These are phyloP conservation scores for Dicranocentrus wangi DNA, from an alignment of 2,888 invertebrate genomes.

Conservation along the genomic window DNA sequence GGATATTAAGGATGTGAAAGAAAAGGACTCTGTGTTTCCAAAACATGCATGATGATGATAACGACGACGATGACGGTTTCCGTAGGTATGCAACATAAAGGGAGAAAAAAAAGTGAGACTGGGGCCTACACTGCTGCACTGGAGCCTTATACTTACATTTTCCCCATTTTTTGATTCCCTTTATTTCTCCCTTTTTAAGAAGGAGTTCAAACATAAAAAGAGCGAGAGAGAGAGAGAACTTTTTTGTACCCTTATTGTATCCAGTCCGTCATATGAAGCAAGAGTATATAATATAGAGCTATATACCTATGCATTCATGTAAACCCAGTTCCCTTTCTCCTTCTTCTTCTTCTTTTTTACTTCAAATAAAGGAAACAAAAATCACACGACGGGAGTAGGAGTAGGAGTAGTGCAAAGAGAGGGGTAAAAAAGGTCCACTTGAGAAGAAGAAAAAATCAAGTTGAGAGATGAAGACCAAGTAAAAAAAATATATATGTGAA, in stretches of 20 bases:
- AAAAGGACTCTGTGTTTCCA: constrained; percentile 7
- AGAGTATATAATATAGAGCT: neutral
- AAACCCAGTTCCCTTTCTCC: constrained; percentile 22
- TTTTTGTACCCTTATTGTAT: too few species aligned
- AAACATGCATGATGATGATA: constrained; percentile 7
- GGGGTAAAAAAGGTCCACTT: constrained; percentile 48
- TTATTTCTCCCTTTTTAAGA: constrained; percentile 37
- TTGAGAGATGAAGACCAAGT: neutral
- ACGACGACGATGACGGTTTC: constrained; percentile 20
- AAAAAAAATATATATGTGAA: constrained; percentile 29
- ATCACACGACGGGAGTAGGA: constrained; percentile 7
- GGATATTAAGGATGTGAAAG: constrained; percentile 10
- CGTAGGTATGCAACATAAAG: neutral
- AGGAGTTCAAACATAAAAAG: constrained; percentile 53
- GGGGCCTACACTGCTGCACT: constrained; percentile 1
- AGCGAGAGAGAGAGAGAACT: constrained; percentile 6
- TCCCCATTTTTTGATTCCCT: constrained; percentile 38
- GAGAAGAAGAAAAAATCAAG: constrained; percentile 16
- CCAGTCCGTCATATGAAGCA: constrained; percentile 16
- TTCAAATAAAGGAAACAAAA: constrained; percentile 30
- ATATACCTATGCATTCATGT: neutral
- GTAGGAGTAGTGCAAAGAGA: constrained; percentile 21
- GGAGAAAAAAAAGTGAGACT: too few species aligned
- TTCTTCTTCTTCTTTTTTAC: constrained; percentile 35
- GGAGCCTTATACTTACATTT: constrained; percentile 36